Evolutionary conservation across 2,888 invertebrate species (phyloP), one percentile per base, ranked within the genome.

Genomic region (Clunio marinus): DNA sequence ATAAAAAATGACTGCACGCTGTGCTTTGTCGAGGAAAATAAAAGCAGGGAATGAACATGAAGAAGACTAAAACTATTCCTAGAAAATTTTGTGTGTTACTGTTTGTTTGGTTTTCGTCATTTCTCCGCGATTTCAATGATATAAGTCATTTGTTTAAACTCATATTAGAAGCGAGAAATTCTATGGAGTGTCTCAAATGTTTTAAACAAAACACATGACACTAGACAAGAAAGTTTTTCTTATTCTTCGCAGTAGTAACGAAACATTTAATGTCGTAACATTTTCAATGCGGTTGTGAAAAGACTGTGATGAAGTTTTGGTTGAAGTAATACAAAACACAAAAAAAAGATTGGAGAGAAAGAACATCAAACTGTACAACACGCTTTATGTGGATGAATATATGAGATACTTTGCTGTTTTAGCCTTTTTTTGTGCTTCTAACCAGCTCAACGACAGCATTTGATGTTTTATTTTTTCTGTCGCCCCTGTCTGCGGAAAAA

Each of bases 131-230:
- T 58, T 25, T 13, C 27, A n/a, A n/a, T 7, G 57, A 58, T 58
- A 17, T 28, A 58, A 58, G 27, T 58, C 57, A 58, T 58, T 58
- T 27, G 57, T 58, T 58, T 58, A 58, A 58, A 58, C 15, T 58
- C 27, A 58, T 25, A 58, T 58, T 27, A 58, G 28, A 41, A 41
- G n/a, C 41, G 41, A 41, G 10, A n/a, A 15, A n/a, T n/a, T n/a
- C n/a, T 15, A 15, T 41, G 10, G 41, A 41, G 41, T 41, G 41
- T 15, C 41, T 10, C 41, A 41, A 41, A 41, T 10, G 41, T 10
- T n/a, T 15, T n/a, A 41, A 15, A 41, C 2, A n/a, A 41, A 41
- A 41, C n/a, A 15, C 41, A 15, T 41, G n/a, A 41, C 41, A 41
- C 15, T 15, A 41, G 41, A 41, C 41, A 41, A n/a, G 10, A 41